Conservation (phyloP, 2,888 invertebrate genomes). For the Mantis religiosa region DNA sequence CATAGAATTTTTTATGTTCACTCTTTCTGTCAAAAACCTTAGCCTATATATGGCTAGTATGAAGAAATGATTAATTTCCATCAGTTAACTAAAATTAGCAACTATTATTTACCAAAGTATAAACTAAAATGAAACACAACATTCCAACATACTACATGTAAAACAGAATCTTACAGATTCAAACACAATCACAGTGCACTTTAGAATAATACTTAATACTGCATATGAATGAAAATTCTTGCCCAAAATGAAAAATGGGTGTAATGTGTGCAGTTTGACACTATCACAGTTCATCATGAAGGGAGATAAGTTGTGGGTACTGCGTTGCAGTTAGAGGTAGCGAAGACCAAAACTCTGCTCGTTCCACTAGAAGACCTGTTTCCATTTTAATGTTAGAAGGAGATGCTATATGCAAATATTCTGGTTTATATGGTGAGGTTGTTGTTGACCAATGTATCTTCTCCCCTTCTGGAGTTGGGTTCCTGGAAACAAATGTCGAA, state of each 20-base stretch:
- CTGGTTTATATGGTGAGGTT: slow-evolving; percentile 46
- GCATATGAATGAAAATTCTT: neutral
- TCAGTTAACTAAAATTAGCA: no score
- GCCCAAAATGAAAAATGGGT: neutral
- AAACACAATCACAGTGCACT: neutral
- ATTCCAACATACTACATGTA: neutral
- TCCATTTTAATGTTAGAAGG: slow-evolving; percentile 50
- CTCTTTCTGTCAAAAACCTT: no score
- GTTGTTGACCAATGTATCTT: slow-evolving; percentile 57
- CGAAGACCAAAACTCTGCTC: slow-evolving; percentile 60
- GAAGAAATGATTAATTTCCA: no score
- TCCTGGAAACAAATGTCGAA: slow-evolving; percentile 47
- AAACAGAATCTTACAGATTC: neutral
- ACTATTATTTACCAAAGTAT: no score
- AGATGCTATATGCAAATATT: slow-evolving; percentile 52
- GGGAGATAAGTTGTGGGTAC: neutral
- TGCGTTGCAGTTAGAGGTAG: slow-evolving; percentile 12
- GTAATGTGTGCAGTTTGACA: neutral
- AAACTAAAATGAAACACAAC: no score
- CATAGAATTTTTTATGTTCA: no score
- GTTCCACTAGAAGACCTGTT: slow-evolving; percentile 50
- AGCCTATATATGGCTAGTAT: no score
- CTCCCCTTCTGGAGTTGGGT: slow-evolving; percentile 54
- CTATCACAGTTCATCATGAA: slow-evolving; percentile 1
- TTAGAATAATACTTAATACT: neutral